phyloP scores from a whole-genome alignment of 2,113 vertebrate species.

The Thermophis baileyi region DNA sequence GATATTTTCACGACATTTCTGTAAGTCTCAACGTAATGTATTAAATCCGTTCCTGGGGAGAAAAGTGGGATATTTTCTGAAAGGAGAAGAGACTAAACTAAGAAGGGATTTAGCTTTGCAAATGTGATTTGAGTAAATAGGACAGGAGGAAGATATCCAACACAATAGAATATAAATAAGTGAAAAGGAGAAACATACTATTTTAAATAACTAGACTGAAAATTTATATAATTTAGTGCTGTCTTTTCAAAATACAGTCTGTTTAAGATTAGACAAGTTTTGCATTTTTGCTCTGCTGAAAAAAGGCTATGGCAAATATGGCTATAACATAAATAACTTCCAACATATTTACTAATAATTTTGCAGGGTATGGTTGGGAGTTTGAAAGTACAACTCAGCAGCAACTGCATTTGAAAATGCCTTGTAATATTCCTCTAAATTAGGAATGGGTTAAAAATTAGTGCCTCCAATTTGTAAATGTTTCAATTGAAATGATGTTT shows the following conservation, averaged over 20 bases:
- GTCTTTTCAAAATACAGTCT: not conserved
- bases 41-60: constrained; percentile 21
- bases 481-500: not conserved
- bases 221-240: constrained; percentile 15
- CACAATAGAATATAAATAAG: constrained; percentile 26
- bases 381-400: not conserved
- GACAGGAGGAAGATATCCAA: constrained; percentile 6
- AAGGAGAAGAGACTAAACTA: constrained; percentile 33
- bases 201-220: constrained; percentile 23
- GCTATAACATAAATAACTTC: not conserved
- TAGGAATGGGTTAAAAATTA: not conserved
- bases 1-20: constrained; percentile 28
- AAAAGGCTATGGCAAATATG: not conserved
- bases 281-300: not conserved
- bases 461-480: not conserved
- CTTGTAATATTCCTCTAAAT: not conserved
- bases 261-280: not conserved
- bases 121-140: constrained; percentile 37
- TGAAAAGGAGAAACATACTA: not conserved
- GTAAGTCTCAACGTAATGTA: constrained; percentile 41
- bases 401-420: not conserved
- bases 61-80: constrained; percentile 30
- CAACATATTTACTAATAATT: not conserved
- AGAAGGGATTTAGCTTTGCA: constrained; percentile 42
- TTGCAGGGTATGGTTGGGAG: not conserved